Percentiles rank a stretch among this genome's conserved stretches.
phyloP scores from a whole-genome alignment of 2,113 vertebrate genomes.

The Callipepla californica region DNA sequence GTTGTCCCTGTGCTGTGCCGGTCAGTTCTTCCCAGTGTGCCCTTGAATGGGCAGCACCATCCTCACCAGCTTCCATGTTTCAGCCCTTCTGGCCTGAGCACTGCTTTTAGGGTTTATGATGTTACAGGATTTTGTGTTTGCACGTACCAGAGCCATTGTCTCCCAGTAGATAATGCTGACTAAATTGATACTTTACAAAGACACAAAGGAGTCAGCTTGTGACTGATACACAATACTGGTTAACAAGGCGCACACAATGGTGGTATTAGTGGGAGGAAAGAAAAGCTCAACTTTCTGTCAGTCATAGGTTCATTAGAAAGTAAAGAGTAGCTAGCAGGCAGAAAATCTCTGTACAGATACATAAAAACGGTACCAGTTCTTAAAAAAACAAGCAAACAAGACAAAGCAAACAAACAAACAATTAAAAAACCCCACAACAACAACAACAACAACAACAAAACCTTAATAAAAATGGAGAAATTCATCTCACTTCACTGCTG shows the following conservation, averaged over 20 bases:
- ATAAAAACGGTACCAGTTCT: constrained; percentile 18
- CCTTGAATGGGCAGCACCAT: background rate
- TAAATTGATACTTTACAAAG: constrained; percentile 66
- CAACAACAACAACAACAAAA: too few species aligned
- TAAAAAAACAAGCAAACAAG: background rate
- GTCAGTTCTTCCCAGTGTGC: background rate
- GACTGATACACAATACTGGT: constrained; percentile 68
- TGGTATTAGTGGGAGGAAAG: constrained; percentile 71
- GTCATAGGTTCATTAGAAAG: constrained; percentile 62
- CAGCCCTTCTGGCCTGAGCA: background rate
- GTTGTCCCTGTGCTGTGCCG: fast-evolving
- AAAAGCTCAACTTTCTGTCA: constrained; percentile 68
- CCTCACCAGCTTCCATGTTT: background rate
- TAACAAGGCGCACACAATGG: constrained; percentile 60
- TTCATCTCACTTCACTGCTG: background rate
- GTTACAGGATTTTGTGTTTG: background rate
- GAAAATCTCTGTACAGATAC: constrained; percentile 45
- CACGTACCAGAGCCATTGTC: constrained; percentile 38
- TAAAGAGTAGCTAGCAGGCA: constrained; percentile 40
- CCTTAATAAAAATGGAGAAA: background rate
- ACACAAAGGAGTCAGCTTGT: constrained; percentile 72
- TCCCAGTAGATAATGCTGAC: constrained; percentile 62
- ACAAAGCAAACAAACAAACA: too few species aligned
- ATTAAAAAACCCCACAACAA: too few species aligned
- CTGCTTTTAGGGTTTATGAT: background rate